Evolutionary conservation across 2,113 vertebrate genomes (phyloP).

Genomic region (Pipra filicauda): DNA sequence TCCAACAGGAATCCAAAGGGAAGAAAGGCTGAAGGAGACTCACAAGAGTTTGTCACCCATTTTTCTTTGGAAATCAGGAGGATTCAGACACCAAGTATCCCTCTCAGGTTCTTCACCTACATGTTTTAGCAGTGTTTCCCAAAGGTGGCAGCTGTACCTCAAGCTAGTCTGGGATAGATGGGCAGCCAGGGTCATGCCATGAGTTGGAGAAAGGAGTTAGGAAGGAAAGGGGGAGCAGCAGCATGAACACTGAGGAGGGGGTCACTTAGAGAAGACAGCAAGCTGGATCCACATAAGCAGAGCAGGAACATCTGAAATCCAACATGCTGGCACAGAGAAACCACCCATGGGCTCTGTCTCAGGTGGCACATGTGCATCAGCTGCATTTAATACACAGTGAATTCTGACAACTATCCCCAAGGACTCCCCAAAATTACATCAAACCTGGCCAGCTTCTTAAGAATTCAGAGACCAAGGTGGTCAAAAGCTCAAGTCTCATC

Average conservation of each 20-base stretch:
- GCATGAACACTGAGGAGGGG: not conserved
- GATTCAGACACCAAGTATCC: not conserved
- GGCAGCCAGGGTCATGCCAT: not conserved
- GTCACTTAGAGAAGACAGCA: not conserved
- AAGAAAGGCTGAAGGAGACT: not conserved
- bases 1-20: not conserved
- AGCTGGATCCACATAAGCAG: not conserved
- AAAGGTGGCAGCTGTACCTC: not conserved
- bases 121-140: not conserved
- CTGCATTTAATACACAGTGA: not conserved
- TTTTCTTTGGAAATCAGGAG: not conserved
- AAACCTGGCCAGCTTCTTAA: not conserved
- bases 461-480: not conserved
- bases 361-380: not conserved
- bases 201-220: not conserved
- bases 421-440: not conserved
- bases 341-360: not conserved
- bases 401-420: not conserved
- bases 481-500: not conserved
- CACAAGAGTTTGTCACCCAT: not conserved
- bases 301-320: not conserved
- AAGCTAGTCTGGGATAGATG: rapidly evolving
- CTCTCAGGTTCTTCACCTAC: not conserved
- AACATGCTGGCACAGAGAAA: not conserved
- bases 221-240: not conserved